Evolutionary conservation across 92 coral and sea anemone genomes (phyloP), one percentile per base, ranked within the genome.

Genomic region (Epizoanthus ramosus): DNA sequence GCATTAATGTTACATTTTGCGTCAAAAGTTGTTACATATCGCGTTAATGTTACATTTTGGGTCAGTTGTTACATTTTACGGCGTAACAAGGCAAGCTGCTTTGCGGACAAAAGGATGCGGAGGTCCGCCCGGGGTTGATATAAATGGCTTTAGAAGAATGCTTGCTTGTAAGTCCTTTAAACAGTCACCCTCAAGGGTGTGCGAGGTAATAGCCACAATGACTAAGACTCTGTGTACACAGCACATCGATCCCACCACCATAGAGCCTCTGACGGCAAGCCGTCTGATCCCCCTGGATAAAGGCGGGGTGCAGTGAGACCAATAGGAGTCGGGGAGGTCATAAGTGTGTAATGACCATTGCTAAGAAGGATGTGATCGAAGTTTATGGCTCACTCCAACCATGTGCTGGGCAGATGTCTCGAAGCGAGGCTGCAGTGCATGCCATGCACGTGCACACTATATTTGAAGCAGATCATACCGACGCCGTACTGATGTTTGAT

Each of bases 311-410:
- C 57, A 6, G 77, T 71, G 0, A 41, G 54, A 71, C 77, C 77
- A 71, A 71, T 71, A 71, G 77, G 77, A 0, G 77, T 71, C 56
- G 84, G 79, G 2, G 93, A 82, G 24, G 63, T 61, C 6, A 16
- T 80, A 5, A 84, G 68, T 84, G 83, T 9, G 72, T 84, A 5
- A 84, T 63, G 87, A 61, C n/a, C 33, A 33, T 84, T 37, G 74
- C 74, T 9, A 84, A 84, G 23, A 33, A 15, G n/a, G 87, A 84
- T 18, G 87, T 74, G 31, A 25, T 84, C 18, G 64, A 84, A 54
- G 87, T 63, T 28, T 60, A 83, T 75, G 87, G 83, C 68, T 74
- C 87, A 0, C 82, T 84, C 58, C 74, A 84, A 14, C 47, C 60
- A 35, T 84, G 87, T 28, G 71, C 87, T 3, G 83, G 63, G 17